Conservation (phyloP, 2,113 vertebrate species). For the Pterocles gutturalis region DNA sequence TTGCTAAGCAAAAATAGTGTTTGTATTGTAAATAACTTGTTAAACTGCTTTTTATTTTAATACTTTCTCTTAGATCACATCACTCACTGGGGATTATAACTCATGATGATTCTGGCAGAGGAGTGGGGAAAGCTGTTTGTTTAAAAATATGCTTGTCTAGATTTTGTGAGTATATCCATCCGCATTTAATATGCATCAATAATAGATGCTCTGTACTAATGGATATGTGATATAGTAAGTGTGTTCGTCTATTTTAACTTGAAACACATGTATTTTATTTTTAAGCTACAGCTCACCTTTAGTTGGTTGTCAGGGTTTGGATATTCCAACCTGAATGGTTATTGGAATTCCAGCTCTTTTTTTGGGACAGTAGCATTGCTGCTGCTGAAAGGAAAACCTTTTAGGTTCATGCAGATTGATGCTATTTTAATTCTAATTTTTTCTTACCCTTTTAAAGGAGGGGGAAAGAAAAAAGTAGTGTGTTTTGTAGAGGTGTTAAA, state of each 20-base stretch:
- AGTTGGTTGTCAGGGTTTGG: neutral
- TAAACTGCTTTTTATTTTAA: constrained; percentile 26
- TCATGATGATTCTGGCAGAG: neutral
- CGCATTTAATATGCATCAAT: neutral
- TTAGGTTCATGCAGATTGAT: neutral
- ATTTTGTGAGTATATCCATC: neutral
- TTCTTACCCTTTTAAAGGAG: neutral
- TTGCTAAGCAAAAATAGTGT: neutral
- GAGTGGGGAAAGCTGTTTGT: neutral
- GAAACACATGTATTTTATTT: neutral
- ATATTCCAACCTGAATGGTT: neutral
- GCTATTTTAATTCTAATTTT: neutral
- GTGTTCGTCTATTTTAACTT: neutral
- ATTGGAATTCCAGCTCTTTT: neutral
- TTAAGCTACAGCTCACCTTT: neutral
- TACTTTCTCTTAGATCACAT: constrained; percentile 7
- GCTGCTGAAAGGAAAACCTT: neutral
- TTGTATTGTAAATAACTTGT: constrained; percentile 36
- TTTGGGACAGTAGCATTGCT: neutral
- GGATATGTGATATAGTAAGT: neutral
- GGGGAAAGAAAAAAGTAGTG: neutral
- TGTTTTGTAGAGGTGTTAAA: neutral
- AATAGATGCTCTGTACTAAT: neutral
- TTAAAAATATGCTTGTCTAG: neutral
- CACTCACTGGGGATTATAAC: constrained; percentile 2